Conservation (phyloP, 1,140 invertebrate genomes). For the Drusus annulatus region DNA sequence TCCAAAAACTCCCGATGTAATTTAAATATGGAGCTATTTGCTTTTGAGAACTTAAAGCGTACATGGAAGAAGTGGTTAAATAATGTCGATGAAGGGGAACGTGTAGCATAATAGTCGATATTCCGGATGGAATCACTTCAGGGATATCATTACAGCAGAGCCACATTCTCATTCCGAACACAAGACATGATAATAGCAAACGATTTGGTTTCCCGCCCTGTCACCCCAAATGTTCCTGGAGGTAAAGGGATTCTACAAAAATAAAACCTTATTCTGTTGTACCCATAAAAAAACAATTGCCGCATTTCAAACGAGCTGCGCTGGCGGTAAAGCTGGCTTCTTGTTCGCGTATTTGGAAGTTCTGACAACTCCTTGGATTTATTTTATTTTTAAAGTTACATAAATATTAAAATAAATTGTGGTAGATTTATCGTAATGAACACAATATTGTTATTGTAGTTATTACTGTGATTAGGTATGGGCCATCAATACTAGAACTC, state of each 20-base stretch:
- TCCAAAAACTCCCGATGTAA: too few relatives aligned
- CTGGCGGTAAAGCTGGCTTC: too few relatives aligned
- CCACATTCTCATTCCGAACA: conserved; percentile 36
- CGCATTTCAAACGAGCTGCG: not conserved
- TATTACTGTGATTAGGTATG: too few relatives aligned
- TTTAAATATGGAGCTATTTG: too few relatives aligned
- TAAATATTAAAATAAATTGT: too few relatives aligned
- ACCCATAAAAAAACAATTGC: conserved; percentile 13
- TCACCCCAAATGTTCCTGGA: conserved; percentile 13
- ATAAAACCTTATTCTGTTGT: conserved; percentile 5
- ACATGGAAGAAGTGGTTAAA: not conserved
- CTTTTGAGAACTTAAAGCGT: not conserved
- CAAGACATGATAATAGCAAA: conserved; percentile 24
- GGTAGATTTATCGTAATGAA: too few relatives aligned
- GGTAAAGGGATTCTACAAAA: conserved; percentile 3
- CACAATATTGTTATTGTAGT: too few relatives aligned
- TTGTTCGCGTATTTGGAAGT: too few relatives aligned
- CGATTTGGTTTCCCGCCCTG: conserved; percentile 26
- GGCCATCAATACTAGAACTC: too few relatives aligned
- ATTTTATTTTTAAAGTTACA: too few relatives aligned
- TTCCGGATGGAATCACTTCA: conserved; percentile 6
- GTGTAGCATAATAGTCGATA: conserved; percentile 2
- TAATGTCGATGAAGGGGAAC: not conserved
- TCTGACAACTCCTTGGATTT: too few relatives aligned
- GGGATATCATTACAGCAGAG: conserved; percentile 22